Percentiles rank a stretch among this genome's conserved stretches.
Evolutionary conservation across 2,888 invertebrate species (phyloP).

Genomic region (Myopa tessellatipennis): DNA sequence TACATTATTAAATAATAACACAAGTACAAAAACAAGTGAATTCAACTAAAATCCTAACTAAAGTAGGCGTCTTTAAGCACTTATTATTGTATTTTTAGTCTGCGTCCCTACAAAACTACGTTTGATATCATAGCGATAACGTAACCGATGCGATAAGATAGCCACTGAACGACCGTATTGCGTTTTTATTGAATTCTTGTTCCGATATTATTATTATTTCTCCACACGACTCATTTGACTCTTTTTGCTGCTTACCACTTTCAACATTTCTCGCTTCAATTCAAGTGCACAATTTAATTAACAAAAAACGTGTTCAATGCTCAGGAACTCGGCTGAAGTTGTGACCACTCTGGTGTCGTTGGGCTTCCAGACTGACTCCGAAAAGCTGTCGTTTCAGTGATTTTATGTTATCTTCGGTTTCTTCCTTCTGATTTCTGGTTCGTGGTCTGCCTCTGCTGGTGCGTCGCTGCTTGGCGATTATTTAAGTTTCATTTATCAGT

Average conservation of each 20-base stretch:
- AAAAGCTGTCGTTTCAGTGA: constrained; percentile 10
- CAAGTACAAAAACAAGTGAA: not conserved
- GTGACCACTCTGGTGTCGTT: constrained; percentile 6
- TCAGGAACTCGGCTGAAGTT: not conserved
- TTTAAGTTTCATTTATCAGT: not conserved
- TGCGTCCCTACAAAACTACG: not conserved
- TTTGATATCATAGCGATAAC: not conserved
- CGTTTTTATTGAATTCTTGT: not conserved
- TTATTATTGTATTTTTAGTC: not conserved
- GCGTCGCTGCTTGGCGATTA: not conserved
- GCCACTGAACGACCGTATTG: no score
- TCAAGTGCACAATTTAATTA: not conserved
- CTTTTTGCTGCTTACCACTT: constrained; percentile 23
- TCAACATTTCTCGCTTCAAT: constrained; percentile 2
- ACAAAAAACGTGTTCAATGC: not conserved
- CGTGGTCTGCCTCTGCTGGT: constrained; percentile 9
- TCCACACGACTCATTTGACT: no score
- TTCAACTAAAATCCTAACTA: not conserved
- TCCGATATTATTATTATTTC: not conserved
- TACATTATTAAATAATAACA: not conserved
- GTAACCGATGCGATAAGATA: not conserved
- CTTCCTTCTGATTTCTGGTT: constrained; percentile 8
- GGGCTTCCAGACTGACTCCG: constrained; percentile 29
- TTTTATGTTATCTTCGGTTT: constrained; percentile 30
- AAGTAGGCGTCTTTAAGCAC: not conserved